These are phyloP conservation scores for Oreocharis arfaki DNA, from an alignment of 2,113 vertebrate species.

Conservation along the genomic window DNA sequence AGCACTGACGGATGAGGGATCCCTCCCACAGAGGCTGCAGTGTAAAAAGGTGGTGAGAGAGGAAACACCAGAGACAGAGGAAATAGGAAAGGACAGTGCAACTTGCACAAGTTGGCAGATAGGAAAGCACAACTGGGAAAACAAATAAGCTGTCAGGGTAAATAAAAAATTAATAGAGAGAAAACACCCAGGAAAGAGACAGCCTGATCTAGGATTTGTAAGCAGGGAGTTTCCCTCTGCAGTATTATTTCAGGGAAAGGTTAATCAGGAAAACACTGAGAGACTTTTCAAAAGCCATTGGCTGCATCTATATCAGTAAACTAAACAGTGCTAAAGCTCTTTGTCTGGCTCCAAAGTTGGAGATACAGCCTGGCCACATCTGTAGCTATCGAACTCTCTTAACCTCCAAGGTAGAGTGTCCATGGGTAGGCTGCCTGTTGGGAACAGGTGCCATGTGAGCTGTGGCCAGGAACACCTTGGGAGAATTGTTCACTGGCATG, in stretches of 20 bases:
- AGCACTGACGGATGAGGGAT: too few species aligned
- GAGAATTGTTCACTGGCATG: neutral
- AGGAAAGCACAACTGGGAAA: conserved; percentile 40
- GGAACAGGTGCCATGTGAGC: neutral
- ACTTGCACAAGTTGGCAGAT: conserved; percentile 2
- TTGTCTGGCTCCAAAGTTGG: neutral
- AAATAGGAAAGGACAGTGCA: conserved; percentile 52
- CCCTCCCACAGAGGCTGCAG: neutral
- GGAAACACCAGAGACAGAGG: conserved; percentile 67
- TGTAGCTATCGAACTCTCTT: neutral
- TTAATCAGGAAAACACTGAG: neutral
- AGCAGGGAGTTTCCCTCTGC: neutral
- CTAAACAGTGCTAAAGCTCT: neutral
- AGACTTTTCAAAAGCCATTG: neutral
- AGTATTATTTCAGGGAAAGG: neutral
- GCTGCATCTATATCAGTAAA: neutral
- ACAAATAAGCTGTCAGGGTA: conserved; percentile 43
- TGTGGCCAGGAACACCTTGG: neutral
- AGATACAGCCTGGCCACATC: neutral
- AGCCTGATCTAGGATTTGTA: neutral
- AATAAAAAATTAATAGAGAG: neutral
- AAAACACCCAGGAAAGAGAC: neutral
- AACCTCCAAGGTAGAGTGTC: neutral
- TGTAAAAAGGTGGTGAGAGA: neutral
- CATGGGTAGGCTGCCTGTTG: neutral